Conservation (phyloP, 2,797 vertebrate species). For the Darevskia nairensis region DNA sequence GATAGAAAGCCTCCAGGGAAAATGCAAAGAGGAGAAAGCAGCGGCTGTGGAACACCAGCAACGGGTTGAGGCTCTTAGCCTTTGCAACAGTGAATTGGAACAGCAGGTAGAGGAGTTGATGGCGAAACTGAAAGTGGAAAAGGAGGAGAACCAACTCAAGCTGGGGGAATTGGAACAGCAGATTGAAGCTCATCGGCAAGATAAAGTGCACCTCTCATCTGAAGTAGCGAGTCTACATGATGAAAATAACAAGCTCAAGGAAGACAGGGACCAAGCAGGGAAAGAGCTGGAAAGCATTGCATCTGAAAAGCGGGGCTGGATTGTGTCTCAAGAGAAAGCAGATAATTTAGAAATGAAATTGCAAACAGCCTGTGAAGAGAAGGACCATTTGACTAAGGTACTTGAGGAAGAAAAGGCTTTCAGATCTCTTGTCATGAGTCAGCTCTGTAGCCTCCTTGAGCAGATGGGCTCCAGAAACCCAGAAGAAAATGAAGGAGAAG, state of each 20-base stretch:
- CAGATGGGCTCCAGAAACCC: slow-evolving; percentile 55
- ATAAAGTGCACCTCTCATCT: slow-evolving; percentile 76
- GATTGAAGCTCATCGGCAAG: slow-evolving; percentile 73
- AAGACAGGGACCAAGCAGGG: slow-evolving; percentile 70
- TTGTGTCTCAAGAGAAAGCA: slow-evolving; percentile 67
- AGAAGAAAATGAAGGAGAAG: slow-evolving; percentile 64
- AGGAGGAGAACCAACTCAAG: slow-evolving; percentile 65
- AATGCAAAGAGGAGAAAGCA: slow-evolving; percentile 66
- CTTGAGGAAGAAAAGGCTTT: slow-evolving; percentile 72
- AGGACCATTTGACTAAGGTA: slow-evolving; percentile 67
- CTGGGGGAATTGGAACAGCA: slow-evolving; percentile 75
- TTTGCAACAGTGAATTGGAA: slow-evolving; percentile 75
- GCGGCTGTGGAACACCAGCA: slow-evolving; percentile 73
- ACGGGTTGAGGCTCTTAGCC: slow-evolving; percentile 71
- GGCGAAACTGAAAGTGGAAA: slow-evolving; percentile 68
- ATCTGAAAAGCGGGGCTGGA: slow-evolving; percentile 67
- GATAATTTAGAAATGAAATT: slow-evolving; percentile 75
- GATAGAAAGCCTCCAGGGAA: slow-evolving; percentile 75
- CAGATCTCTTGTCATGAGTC: slow-evolving; percentile 67
- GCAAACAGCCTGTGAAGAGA: slow-evolving; percentile 67
- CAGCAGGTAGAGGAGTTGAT: slow-evolving; percentile 78
- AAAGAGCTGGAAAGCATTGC: slow-evolving; percentile 65
- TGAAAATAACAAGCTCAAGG: slow-evolving; percentile 75
- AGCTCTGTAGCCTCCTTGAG: slow-evolving; percentile 72
- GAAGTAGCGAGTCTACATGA: slow-evolving; percentile 72